phyloP scores from a whole-genome alignment of 2,888 invertebrate species.

The Thumatha senex region DNA sequence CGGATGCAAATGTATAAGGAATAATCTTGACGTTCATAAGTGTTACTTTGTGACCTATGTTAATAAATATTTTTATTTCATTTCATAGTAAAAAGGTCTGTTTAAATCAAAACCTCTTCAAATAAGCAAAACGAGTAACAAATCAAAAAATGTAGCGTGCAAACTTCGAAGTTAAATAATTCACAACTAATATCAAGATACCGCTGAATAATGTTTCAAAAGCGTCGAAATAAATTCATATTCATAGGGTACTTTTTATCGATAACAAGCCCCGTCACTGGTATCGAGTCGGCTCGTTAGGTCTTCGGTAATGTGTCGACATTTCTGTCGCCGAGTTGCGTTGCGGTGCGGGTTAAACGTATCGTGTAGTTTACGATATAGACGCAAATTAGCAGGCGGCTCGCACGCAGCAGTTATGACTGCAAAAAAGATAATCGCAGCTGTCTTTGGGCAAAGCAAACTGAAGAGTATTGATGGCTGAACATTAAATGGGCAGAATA shows the following conservation, averaged over 20 bases:
- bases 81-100: not conserved
- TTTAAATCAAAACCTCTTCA: not conserved
- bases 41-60: no score
- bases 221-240: slow-evolving; percentile 44
- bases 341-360: slow-evolving; percentile 32
- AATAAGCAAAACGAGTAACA: slow-evolving; percentile 14
- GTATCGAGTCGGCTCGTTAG: slow-evolving; percentile 53
- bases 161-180: slow-evolving; percentile 40
- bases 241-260: slow-evolving; percentile 45
- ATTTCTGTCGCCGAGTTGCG: slow-evolving; percentile 52
- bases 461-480: slow-evolving; percentile 20
- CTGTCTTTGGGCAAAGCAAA: slow-evolving; percentile 27
- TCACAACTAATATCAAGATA: slow-evolving; percentile 41
- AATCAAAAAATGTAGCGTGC: slow-evolving; percentile 40
- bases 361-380: slow-evolving; percentile 47
- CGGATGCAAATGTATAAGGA: no score
- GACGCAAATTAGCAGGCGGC: slow-evolving; percentile 44
- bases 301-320: slow-evolving; percentile 59
- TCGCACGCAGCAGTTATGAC: slow-evolving; percentile 21
- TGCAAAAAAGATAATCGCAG: slow-evolving; percentile 23
- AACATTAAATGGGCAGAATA: slow-evolving; percentile 11
- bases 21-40: no score
- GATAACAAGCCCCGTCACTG: slow-evolving; percentile 47
- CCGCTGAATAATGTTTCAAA: slow-evolving; percentile 38
- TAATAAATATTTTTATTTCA: no score